phyloP scores from a whole-genome alignment of 2,113 vertebrate species.

The Hippocampus guttulatus region DNA sequence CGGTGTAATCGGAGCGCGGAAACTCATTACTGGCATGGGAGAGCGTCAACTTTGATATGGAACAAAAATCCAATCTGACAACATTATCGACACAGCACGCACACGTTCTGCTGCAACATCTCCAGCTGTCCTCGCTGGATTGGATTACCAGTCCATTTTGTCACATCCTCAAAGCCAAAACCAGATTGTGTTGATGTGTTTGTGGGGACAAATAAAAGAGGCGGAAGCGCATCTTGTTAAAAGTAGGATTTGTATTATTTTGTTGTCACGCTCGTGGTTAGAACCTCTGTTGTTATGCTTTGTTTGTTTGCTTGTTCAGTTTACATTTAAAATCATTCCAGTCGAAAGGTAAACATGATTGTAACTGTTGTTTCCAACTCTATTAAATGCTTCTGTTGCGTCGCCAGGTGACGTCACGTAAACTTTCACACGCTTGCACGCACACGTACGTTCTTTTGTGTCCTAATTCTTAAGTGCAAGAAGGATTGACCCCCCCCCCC shows the following conservation, averaged over 20 bases:
- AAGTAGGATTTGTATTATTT: conserved; percentile 74
- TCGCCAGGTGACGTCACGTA: conserved; percentile 61
- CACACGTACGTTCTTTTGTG: conserved; percentile 31
- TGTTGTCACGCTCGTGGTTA: conserved; percentile 72
- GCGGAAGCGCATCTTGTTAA: conserved; percentile 58
- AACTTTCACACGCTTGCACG: conserved; percentile 28
- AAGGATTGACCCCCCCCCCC: conserved; percentile 40
- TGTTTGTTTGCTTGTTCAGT: conserved; percentile 68
- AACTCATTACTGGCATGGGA: conserved; percentile 47
- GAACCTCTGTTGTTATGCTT: conserved; percentile 68
- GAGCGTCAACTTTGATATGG: conserved; percentile 50
- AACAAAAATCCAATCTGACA: conserved; percentile 34
- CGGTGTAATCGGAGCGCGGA: conserved; percentile 43
- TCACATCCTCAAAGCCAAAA: conserved; percentile 32
- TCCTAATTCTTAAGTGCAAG: conserved; percentile 68
- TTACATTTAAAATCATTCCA: conserved; percentile 79
- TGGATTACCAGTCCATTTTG: conserved; percentile 23
- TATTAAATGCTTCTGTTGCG: conserved; percentile 78
- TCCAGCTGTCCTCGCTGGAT: conserved; percentile 44
- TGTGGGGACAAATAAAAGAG: conserved; percentile 50
- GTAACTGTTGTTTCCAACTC: conserved; percentile 76
- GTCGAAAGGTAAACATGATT: conserved; percentile 80
- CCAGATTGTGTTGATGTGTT: background rate
- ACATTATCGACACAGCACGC: conserved; percentile 2
- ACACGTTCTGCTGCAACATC: conserved; percentile 20